phyloP scores from a whole-genome alignment of 2,888 invertebrate species.

The Iphiclides podalirius region DNA sequence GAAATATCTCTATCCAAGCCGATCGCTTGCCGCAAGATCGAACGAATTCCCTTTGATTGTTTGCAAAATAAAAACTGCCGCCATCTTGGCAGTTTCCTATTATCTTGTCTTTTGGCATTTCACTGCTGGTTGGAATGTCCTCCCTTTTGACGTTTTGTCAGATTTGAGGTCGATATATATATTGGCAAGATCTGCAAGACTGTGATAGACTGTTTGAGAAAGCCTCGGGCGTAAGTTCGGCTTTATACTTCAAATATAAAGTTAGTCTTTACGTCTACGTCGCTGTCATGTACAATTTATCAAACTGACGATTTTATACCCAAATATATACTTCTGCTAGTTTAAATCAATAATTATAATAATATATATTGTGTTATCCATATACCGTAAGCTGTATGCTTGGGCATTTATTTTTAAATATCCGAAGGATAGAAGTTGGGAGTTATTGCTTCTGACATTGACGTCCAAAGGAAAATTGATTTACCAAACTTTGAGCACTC shows the following conservation, averaged over 20 bases:
- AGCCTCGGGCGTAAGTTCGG: background rate
- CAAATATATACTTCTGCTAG: too few relatives aligned
- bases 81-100: constrained; percentile 25
- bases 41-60: constrained; percentile 29
- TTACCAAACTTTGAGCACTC: constrained; percentile 42
- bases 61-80: constrained; percentile 26
- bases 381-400: too few relatives aligned
- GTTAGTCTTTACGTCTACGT: too few relatives aligned
- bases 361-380: too few relatives aligned
- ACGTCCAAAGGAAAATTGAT: constrained; percentile 63
- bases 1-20: constrained; percentile 64
- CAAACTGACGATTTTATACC: too few relatives aligned
- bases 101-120: constrained; percentile 14
- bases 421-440: constrained; percentile 40
- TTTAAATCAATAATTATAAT: too few relatives aligned
- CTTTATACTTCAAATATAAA: too few relatives aligned
- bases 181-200: background rate
- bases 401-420: too few relatives aligned
- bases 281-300: too few relatives aligned
- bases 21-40: constrained; percentile 43
- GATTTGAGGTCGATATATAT: background rate
- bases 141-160: background rate
- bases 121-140: background rate
- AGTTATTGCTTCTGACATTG: constrained; percentile 65
- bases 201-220: background rate